Percentiles rank a stretch among this genome's conserved stretches.
phyloP scores from a whole-genome alignment of 1,140 invertebrate genomes.

The Magallana gigas region DNA sequence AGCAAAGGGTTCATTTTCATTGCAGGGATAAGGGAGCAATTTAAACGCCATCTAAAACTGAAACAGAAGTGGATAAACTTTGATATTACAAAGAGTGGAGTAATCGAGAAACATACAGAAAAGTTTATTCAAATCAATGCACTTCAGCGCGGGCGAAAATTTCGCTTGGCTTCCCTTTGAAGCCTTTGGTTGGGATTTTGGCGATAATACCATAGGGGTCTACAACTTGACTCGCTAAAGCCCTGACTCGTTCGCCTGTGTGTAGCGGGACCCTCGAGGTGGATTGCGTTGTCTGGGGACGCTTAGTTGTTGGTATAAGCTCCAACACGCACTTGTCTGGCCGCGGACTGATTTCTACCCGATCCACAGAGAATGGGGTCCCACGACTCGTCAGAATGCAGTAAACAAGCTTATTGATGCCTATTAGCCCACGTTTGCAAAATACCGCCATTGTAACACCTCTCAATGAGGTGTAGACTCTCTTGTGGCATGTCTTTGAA shows the following conservation, averaged over 20 bases:
- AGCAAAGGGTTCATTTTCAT: no score
- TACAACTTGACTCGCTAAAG: constrained; percentile 21
- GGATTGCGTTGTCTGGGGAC: constrained; percentile 4
- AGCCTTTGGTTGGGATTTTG: background rate
- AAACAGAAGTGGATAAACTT: constrained; percentile 1
- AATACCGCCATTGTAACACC: constrained; percentile 35
- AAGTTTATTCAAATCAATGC: constrained; percentile 31
- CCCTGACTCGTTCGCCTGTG: constrained; percentile 2
- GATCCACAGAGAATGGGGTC: background rate
- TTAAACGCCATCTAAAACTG: background rate
- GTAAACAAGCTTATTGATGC: constrained; percentile 34
- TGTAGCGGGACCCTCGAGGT: background rate
- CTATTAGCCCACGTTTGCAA: constrained; percentile 31
- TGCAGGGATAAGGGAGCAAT: background rate
- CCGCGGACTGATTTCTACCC: background rate
- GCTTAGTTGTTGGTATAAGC: background rate
- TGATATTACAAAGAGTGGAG: constrained; percentile 22
- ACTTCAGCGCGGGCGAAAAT: constrained; percentile 16
- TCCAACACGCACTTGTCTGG: constrained; percentile 29
- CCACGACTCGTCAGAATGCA: background rate
- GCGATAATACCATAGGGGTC: constrained; percentile 16
- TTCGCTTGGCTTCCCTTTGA: background rate
- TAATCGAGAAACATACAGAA: constrained; percentile 22
- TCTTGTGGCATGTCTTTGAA: constrained; percentile 13
- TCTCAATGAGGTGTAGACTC: constrained; percentile 11